Conservation (phyloP, 2,797 vertebrate genomes). For the Leptoclinus maculatus region DNA sequence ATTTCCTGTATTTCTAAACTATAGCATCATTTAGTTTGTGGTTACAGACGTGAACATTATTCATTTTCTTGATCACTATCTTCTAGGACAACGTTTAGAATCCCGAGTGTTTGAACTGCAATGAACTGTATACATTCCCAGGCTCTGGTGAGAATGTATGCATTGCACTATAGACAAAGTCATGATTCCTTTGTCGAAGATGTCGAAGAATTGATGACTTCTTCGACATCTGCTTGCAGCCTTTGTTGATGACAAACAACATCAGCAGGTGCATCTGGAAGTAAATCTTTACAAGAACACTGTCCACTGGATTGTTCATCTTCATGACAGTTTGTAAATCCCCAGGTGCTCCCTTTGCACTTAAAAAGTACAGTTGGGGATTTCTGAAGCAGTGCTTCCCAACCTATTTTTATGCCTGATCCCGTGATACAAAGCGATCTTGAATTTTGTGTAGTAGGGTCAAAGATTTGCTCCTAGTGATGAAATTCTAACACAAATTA, state of each 20-base stretch:
- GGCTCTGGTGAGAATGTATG: neutral
- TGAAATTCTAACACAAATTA: too few species aligned
- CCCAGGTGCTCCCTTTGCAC: too few species aligned
- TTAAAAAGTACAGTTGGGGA: too few species aligned
- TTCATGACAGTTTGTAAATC: constrained; percentile 6
- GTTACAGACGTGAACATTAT: neutral
- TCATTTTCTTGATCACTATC: neutral
- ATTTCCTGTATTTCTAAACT: neutral
- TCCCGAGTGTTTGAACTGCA: neutral
- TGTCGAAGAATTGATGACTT: neutral
- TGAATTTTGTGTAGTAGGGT: too few species aligned
- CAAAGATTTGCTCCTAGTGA: too few species aligned
- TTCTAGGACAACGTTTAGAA: neutral
- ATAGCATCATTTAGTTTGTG: neutral
- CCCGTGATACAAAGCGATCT: neutral
- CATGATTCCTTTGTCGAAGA: neutral
- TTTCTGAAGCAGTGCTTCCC: too few species aligned
- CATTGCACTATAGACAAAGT: neutral
- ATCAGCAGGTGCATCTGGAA: neutral
- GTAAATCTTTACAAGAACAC: neutral
- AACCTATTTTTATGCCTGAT: neutral
- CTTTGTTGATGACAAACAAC: constrained; percentile 4
- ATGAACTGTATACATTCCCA: neutral
- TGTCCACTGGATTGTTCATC: neutral
- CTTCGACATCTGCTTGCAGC: neutral